phyloP scores from a whole-genome alignment of 2,888 invertebrate species.

The Epicampocera succincta region DNA sequence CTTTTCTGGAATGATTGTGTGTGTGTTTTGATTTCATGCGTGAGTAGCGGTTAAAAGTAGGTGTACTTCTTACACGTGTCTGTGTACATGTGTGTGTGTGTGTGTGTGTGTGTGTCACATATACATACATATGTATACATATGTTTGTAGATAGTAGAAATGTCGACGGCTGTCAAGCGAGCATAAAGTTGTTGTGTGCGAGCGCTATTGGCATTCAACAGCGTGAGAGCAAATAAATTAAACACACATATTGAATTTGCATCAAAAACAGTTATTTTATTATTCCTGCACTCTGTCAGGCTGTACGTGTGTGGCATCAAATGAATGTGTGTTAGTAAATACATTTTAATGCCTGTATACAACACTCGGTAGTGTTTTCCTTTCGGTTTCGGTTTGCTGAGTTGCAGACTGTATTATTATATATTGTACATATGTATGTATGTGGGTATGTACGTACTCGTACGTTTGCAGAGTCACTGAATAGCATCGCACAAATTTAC shows the following conservation, averaged over 20 bases:
- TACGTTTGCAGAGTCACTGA: slow-evolving; percentile 53
- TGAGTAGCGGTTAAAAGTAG: background rate
- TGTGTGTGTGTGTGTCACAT: background rate
- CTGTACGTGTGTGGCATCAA: background rate
- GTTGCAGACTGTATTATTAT: slow-evolving; percentile 36
- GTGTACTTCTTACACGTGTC: background rate
- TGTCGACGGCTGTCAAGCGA: too few relatives aligned
- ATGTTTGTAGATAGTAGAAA: too few relatives aligned
- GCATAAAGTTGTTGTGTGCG: background rate
- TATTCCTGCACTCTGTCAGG: background rate
- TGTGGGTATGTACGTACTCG: too few relatives aligned
- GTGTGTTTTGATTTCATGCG: slow-evolving; percentile 5
- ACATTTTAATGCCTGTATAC: slow-evolving; percentile 23
- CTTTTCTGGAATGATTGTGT: background rate
- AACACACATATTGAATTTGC: slow-evolving; percentile 28
- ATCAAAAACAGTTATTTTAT: slow-evolving; percentile 7
- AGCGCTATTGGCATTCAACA: slow-evolving; percentile 56
- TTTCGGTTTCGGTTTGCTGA: slow-evolving; percentile 42
- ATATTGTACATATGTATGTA: background rate
- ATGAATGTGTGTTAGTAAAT: slow-evolving; percentile 3
- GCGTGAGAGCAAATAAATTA: slow-evolving; percentile 58
- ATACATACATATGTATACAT: too few relatives aligned
- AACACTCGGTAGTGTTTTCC: slow-evolving; percentile 21
- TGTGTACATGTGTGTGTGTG: slow-evolving; percentile 21
- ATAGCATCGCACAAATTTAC: slow-evolving; percentile 49